Evolutionary conservation across 2,888 invertebrate species (phyloP), one percentile per base, ranked within the genome.

Genomic region (Lissonota sp.): DNA sequence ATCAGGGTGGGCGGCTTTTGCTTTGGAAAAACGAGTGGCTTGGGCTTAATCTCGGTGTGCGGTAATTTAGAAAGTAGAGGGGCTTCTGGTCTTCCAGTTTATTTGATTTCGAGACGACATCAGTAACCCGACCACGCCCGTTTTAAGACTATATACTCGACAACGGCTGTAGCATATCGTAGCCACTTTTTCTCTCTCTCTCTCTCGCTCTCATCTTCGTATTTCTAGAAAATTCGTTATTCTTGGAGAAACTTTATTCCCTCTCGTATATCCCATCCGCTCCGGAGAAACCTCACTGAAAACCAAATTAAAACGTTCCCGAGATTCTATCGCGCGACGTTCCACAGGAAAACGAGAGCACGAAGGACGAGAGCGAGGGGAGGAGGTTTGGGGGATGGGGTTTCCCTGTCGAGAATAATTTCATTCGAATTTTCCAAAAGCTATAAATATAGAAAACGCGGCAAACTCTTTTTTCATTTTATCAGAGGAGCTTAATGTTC

Each of bases 41-140:
- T 66, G 70, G 70, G 39, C 14, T 44, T 70, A 79, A 70, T 64
- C 58, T 64, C 69, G 16, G 42, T 53, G 73, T 51, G 75, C 69
- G 63, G 73, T 82, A 64, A 73, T 79, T 82, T 76, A 44, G 60
- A 51, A 69, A 57, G 67, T 57, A 67, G 16, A 16, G 40, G 40
- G 53, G 7, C 69, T 63, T 58, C 57, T 60, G 49, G 58, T 66
- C 60, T 66, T 44, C 66, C 46, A 16, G 49, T 74, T 79, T 74
- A 70, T 79, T 64, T 66, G 53, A 79, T 74, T 74, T 58, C 62
- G 60, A 63, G 55, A 70, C 70, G 70, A 74, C 63, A 74, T 79
- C 62, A 74, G 57, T 79, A 70, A 63, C 53, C 49, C 64, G 42
- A 70, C 70, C 69, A 64, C 70, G 69, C 74, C 64, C 58, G 49